phyloP scores from a whole-genome alignment of 2,113 vertebrate genomes.

The Leiothrix lutea region DNA sequence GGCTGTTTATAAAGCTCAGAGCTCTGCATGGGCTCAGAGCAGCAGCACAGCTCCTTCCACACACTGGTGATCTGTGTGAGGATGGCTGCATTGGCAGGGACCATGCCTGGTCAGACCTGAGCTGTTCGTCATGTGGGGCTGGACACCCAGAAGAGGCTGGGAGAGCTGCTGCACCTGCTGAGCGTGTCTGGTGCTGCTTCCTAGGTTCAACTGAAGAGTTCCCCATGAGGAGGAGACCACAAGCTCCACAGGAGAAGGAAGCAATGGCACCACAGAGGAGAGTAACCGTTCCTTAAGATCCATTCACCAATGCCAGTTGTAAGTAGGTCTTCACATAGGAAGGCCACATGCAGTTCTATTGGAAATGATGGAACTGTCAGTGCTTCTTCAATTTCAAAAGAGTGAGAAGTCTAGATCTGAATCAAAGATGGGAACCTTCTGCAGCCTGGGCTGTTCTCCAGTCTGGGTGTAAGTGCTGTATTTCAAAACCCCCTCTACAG shows the following conservation, averaged over 20 bases:
- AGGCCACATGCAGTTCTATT: not conserved
- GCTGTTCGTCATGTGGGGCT: not conserved
- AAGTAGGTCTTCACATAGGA: not conserved
- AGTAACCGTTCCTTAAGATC: not conserved
- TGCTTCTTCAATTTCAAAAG: not conserved
- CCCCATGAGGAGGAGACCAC: not conserved
- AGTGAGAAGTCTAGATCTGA: not conserved
- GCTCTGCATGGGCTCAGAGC: not conserved
- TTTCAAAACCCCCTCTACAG: not conserved
- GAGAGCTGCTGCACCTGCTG: not conserved
- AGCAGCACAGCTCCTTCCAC: not conserved
- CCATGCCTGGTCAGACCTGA: not conserved
- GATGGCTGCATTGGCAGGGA: not conserved
- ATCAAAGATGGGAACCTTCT: not conserved
- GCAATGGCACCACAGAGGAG: not conserved
- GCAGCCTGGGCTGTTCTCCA: not conserved
- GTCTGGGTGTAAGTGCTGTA: not conserved
- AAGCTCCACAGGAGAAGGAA: not conserved
- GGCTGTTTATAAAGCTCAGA: not conserved
- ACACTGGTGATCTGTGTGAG: rapidly evolving
- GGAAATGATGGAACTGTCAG: not conserved
- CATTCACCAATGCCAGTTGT: not conserved
- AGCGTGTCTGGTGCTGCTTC: not conserved
- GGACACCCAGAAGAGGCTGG: not conserved
- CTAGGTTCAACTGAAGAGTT: not conserved